phyloP scores from a whole-genome alignment of 2,113 vertebrate species.

The Chionodraco myersi region DNA sequence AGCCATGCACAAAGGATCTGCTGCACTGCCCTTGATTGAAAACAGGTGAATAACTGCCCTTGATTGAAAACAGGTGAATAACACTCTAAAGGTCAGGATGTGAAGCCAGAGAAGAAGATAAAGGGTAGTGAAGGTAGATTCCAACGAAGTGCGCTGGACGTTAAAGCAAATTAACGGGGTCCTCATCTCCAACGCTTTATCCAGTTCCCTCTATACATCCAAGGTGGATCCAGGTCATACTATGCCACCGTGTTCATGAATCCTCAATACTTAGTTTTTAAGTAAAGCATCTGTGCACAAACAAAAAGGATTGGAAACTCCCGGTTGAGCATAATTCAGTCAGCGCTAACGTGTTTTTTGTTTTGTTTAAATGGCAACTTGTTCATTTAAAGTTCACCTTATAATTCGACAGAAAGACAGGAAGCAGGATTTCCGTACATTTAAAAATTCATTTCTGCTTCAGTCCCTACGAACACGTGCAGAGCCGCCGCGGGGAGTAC shows the following conservation, averaged over 20 bases:
- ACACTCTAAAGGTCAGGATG: no score
- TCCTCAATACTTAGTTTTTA: background rate
- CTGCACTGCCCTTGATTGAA: background rate
- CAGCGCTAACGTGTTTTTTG: background rate
- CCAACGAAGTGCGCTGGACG: no score
- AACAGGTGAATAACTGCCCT: no score
- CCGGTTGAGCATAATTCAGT: background rate
- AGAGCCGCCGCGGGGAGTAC: constrained; percentile 37
- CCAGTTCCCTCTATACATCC: no score
- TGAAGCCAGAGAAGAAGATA: no score
- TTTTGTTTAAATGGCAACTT: background rate
- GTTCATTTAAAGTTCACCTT: constrained; percentile 14
- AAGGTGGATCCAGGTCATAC: no score
- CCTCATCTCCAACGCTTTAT: no score
- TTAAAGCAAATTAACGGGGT: no score
- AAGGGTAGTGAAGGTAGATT: background rate
- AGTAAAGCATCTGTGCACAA: background rate
- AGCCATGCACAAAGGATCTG: background rate
- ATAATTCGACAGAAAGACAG: constrained; percentile 16
- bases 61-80: background rate
- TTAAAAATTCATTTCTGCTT: constrained; percentile 40
- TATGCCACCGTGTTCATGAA: no score
- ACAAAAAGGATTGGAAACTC: background rate
- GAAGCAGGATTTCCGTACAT: constrained; percentile 14
- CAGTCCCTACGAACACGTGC: constrained; percentile 39